Evolutionary conservation across 2,888 invertebrate species (phyloP), one percentile per base, ranked within the genome.

Genomic region (Maniola hyperantus): DNA sequence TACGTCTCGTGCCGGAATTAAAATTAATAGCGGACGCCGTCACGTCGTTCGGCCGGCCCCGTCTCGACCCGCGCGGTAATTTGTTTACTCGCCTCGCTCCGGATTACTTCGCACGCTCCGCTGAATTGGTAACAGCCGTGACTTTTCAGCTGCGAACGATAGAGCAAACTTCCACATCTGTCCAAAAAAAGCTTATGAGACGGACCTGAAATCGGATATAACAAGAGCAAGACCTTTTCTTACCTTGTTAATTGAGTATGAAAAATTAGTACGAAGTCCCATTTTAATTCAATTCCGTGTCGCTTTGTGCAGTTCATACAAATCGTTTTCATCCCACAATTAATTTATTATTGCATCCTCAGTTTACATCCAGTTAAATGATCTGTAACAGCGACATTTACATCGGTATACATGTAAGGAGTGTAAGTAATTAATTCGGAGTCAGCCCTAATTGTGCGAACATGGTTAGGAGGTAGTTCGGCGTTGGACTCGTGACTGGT

Each of bases 11-110:
- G 80, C 80, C 85, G 84, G 90, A 91, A 91, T 91, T 91, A 91
- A 91, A 91, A 91, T 91, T 91, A 91, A 91, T 91, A 90, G 91
- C 86, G 80, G 83, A 80, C 75, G 76, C 68, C 83, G 83, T 72
- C 86, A 78, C 82, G 83, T 82, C 84, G 83, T 82, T n/a, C 83
- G 82, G 79, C 79, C 80, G 80, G 75, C 79, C 80, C 83, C 79
- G 79, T 81, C 79, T 79, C 81, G 81, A 81, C 84, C 79, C 80
- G 76, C 76, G 80, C 78, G 79, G 89, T 91, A 91, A 91, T 91
- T 91, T 91, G 91, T 91, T 91, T 91, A 91, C 89, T 88, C 86
- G 87, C 83, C 87, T 84, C 85, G 83, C 84, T 82, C 82, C 77
- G 91, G 91, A 91, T 91, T 91, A 91, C 86, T 85, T 83, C 83